Conservation (phyloP, 2,797 vertebrate genomes). For the Pantherophis alleghaniensis region DNA sequence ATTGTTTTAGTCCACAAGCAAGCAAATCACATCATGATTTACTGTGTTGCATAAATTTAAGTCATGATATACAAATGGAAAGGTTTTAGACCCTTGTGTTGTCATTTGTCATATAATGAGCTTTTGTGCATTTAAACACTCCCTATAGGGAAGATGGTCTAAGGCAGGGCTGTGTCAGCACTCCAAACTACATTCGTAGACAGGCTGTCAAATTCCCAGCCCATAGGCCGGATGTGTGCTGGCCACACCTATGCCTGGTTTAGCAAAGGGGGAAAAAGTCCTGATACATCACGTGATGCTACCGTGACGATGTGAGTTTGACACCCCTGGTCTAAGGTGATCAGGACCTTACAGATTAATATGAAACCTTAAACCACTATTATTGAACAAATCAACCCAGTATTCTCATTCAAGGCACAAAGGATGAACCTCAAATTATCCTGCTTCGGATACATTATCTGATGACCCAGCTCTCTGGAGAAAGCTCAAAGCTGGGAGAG, state of each 20-base stretch:
- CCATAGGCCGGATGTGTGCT: too few relatives aligned
- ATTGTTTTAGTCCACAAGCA: background rate
- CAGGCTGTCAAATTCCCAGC: too few relatives aligned
- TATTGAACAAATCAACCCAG: background rate
- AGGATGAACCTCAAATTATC: background rate
- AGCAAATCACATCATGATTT: background rate
- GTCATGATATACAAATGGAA: background rate
- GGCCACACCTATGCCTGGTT: too few relatives aligned
- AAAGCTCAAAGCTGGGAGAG: background rate
- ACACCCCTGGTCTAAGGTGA: background rate
- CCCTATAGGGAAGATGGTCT: background rate
- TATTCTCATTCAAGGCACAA: background rate
- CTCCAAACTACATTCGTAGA: too few relatives aligned
- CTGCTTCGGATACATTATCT: background rate
- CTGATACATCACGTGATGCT: too few relatives aligned
- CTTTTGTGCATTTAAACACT: background rate
- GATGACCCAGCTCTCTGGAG: background rate
- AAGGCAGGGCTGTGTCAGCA: too few relatives aligned
- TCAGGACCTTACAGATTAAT: background rate
- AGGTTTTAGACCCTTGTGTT: background rate
- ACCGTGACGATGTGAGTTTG: too few relatives aligned
- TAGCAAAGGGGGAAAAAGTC: too few relatives aligned
- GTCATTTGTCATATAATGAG: background rate
- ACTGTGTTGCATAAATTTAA: background rate
- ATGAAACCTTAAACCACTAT: background rate